Conservation (phyloP, 2,797 vertebrate genomes). For the Siniperca undulata region DNA sequence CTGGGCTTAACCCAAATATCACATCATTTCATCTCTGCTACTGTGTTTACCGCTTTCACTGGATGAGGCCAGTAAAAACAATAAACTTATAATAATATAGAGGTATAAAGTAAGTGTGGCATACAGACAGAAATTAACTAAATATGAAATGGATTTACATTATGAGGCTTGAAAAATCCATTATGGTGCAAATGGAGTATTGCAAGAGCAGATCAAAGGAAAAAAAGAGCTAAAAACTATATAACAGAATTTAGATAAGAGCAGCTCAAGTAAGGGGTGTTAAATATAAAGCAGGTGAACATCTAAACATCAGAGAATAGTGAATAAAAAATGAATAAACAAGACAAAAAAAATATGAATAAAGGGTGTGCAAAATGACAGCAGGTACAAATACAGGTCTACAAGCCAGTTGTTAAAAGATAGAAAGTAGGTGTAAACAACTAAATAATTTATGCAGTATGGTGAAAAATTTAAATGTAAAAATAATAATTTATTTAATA, state of each 20-base stretch:
- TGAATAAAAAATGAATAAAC: neutral
- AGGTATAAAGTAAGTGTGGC: neutral
- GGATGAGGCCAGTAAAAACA: neutral
- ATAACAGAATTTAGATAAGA: neutral
- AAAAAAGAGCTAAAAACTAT: neutral
- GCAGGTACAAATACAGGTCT: neutral
- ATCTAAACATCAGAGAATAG: neutral
- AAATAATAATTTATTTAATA: neutral
- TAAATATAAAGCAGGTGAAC: neutral
- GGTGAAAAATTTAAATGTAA: neutral
- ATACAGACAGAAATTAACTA: neutral
- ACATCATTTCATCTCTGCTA: neutral
- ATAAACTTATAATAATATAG: neutral
- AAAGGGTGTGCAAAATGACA: neutral
- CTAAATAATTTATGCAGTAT: neutral
- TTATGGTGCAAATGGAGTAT: neutral
- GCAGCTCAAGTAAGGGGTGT: accelerated
- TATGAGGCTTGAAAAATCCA: constrained; percentile 1
- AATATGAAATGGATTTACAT: too few relatives aligned
- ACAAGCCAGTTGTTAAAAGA: neutral
- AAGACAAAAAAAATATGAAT: neutral
- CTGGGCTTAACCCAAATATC: neutral
- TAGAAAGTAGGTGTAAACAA: neutral
- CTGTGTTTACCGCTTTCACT: neutral
- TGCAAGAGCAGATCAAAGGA: neutral